Conservation (phyloP, 1,140 invertebrate genomes). For the Cecropterus lyciades region DNA sequence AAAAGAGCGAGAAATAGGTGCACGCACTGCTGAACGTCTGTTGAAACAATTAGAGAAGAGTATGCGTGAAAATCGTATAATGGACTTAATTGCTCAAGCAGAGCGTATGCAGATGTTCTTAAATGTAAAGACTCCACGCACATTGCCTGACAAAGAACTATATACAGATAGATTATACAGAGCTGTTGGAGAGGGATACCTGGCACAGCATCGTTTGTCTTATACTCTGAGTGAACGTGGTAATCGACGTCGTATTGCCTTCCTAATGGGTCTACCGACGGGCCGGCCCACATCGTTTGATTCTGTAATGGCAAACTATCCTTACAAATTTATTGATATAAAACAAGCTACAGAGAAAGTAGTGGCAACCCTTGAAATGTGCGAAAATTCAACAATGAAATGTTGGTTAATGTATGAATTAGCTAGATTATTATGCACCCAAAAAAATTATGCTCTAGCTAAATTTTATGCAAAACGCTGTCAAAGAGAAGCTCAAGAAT, state of each 20-base stretch:
- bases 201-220: slow-evolving; percentile 67
- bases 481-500: slow-evolving; percentile 77
- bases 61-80: slow-evolving; percentile 68
- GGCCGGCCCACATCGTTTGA: slow-evolving; percentile 72
- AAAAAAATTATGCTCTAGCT: slow-evolving; percentile 83
- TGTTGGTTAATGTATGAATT: slow-evolving; percentile 84
- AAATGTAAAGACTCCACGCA: slow-evolving; percentile 67
- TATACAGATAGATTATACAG: slow-evolving; percentile 73
- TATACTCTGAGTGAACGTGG: slow-evolving; percentile 74
- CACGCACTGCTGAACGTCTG: slow-evolving; percentile 74
- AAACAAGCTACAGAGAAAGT: slow-evolving; percentile 70
- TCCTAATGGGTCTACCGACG: slow-evolving; percentile 71
- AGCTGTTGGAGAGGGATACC: slow-evolving; percentile 71
- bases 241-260: slow-evolving; percentile 71
- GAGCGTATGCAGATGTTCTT: slow-evolving; percentile 73
- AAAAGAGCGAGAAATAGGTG: slow-evolving; percentile 73
- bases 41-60: slow-evolving; percentile 75
- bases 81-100: slow-evolving; percentile 70
- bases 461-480: slow-evolving; percentile 84
- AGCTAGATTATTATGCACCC: slow-evolving; percentile 73
- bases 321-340: slow-evolving; percentile 75
- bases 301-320: slow-evolving; percentile 76
- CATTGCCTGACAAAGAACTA: slow-evolving; percentile 69
- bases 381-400: slow-evolving; percentile 78
- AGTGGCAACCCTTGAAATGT: slow-evolving; percentile 64